Evolutionary conservation across 2,888 invertebrate genomes (phyloP), one percentile per base, ranked within the genome.

Genomic region (Eristalinus sepulchralis): DNA sequence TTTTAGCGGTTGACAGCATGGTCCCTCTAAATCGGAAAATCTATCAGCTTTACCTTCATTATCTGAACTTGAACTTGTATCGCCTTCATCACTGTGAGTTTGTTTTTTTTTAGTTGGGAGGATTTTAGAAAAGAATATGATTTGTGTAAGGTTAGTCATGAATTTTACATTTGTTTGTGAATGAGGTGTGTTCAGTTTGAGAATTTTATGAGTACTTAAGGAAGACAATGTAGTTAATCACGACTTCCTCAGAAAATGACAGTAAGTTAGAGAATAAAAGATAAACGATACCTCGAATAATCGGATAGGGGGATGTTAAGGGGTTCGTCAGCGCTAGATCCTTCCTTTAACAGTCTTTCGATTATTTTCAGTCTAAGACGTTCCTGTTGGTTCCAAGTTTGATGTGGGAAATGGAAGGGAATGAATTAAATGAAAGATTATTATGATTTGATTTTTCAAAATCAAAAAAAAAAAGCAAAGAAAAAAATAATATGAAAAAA

Each of bases 261-360:
- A 6, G 17, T 3, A 47, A 5, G 47, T 47, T 47, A 47, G 17
- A 55, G 24, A 60, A 63, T 24, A 22, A 11, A 24, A 24, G 57
- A 57, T 60, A 72, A 39, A 88, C 77, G 67, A 78, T 93, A 97
- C 97, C 97, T 97, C 9, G 97, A 97, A 91, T 97, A 97, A 93
- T 97, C 97, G 31, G 97, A 97, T 33, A 97, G 93, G 83, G 95
- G 95, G 88, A 97, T 97, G 91, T 97, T 97, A 2, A 96, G 95
- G 13, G 97, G 97, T 91, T 97, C 97, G 89, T 97, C 97, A 9
- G 97, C 97, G 91, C 95, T 97, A 0, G 97, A 97, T 39, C 97
- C 97, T 93, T 96, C 96, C 92, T 96, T 96, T 88, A 95, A 93
- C 88, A 97, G 93, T 90, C 97, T 95, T 87, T 95, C 95, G 66